Evolutionary conservation across 2,797 vertebrate genomes (phyloP), one percentile per base, ranked within the genome.

Genomic region (Sebastes reedi): DNA sequence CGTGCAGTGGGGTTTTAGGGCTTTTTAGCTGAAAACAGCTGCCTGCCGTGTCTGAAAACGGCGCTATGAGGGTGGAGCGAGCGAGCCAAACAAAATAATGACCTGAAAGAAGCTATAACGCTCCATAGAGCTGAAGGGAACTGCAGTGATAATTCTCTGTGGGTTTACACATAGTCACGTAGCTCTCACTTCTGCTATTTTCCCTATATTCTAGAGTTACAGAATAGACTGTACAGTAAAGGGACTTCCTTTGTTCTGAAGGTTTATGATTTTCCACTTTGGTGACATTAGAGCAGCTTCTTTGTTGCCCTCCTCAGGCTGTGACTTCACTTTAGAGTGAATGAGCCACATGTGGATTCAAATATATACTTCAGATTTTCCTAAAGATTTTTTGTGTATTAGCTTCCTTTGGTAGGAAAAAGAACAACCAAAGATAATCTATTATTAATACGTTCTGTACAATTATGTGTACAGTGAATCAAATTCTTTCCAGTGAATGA

Each of bases 401-500:
- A 22, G 11, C 59, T 77, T 42, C 13, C 16, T 64, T 65, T 64
- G 4, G 13, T 71, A 11, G n/a, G 12, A 24, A 27, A 46, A 60
- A 7, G 3, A 56, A 39, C 5, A 22, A 55, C 6, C 18, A 75
- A n/a, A 60, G 55, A 30, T 55, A 20, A 29, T 22, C 13, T 24
- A 11, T 56, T 68, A 30, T 52, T 29, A 58, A 34, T 50, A 34
- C 3, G 55, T 62, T 72, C 10, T 67, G 10, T 52, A 22, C 70
- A 22, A 55, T 75, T 58, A 13, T 68, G 42, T 60, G 54, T 54
- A 80, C 65, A 61, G 50, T 64, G 20, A 54, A 67, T 73, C 60
- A 18, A 60, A 72, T 59, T 71, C 32, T 75, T 78, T 75, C 30
- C 55, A 59, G 25, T 64, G 50, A 77, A 73, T 66, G 73, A 84